Conservation (phyloP, 2,113 vertebrate species). For the Coregonus clupeaformis region DNA sequence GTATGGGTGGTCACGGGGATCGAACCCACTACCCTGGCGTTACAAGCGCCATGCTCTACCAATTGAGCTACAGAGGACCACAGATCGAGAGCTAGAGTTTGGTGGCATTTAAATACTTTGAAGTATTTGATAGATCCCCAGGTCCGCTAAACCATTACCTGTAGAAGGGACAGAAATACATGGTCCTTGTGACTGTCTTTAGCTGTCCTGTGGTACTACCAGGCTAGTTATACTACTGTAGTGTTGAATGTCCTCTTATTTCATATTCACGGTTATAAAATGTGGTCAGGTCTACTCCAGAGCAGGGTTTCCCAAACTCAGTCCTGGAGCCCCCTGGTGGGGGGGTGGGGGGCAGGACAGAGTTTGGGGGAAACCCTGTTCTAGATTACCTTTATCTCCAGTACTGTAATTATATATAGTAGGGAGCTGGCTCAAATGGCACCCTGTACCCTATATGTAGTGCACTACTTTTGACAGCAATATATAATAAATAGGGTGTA, state of each 20-base stretch:
- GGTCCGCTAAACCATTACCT: not conserved
- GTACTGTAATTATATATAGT: conserved; percentile 40
- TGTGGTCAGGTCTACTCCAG: conserved; percentile 26
- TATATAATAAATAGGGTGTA: conserved; percentile 19
- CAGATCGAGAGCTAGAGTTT: not conserved
- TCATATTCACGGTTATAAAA: conserved; percentile 27
- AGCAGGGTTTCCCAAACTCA: too few relatives aligned
- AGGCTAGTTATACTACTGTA: conserved; percentile 40
- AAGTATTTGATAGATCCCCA: conserved; percentile 22
- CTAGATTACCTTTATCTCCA: conserved; percentile 16
- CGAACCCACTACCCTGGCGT: too few relatives aligned
- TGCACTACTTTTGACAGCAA: conserved; percentile 20
- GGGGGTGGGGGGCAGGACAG: too few relatives aligned
- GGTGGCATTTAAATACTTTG: conserved; percentile 6
- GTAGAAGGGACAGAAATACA: not conserved
- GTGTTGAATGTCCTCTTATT: conserved; percentile 28
- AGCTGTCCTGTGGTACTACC: conserved; percentile 24
- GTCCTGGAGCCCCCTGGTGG: too few relatives aligned
- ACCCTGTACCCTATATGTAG: not conserved
- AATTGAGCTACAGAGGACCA: too few relatives aligned
- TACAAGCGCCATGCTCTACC: too few relatives aligned
- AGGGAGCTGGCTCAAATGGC: not conserved
- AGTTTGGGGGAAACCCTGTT: too few relatives aligned
- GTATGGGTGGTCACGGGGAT: too few relatives aligned
- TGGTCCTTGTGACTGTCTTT: not conserved